Conservation (phyloP, 2,113 vertebrate species). For the Python bivittatus region DNA sequence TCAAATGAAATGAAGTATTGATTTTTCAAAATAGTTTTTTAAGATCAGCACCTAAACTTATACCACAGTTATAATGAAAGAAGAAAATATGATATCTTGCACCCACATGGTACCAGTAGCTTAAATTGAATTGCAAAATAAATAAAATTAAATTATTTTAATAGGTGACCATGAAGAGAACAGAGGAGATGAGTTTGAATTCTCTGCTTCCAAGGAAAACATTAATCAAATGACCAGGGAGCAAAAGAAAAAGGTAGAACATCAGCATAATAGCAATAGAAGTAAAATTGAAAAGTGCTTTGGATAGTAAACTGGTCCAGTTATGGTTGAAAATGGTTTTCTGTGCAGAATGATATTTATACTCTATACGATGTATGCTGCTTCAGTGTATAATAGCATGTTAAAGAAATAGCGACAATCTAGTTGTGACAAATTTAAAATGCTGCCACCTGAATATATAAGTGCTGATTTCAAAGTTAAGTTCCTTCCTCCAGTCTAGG, state of each 20-base stretch:
- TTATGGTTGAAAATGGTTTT: not conserved
- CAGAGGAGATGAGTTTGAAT: conserved; percentile 61
- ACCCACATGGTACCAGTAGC: not conserved
- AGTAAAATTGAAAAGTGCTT: conserved; percentile 26
- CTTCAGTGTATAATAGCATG: not conserved
- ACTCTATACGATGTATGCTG: not conserved
- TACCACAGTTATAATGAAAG: not conserved
- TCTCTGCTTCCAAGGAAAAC: conserved; percentile 59
- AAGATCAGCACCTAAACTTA: not conserved
- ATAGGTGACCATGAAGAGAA: conserved; percentile 47
- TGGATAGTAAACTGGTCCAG: not conserved
- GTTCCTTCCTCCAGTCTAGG: not conserved
- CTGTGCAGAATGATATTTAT: not conserved
- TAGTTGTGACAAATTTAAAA: not conserved
- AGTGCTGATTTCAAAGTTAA: not conserved
- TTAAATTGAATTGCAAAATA: not conserved
- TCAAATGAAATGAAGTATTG: conserved; percentile 4
- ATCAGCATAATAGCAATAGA: conserved; percentile 32
- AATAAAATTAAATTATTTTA: conserved; percentile 31
- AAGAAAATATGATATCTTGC: not conserved
- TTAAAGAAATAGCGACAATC: not conserved
- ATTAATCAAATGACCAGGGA: conserved; percentile 56
- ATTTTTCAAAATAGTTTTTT: not conserved
- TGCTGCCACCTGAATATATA: not conserved
- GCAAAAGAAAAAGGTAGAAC: conserved; percentile 72